Base-by-base conservation (phyloP, 2,888 invertebrate genomes). In the Alcis repandata region DNA sequence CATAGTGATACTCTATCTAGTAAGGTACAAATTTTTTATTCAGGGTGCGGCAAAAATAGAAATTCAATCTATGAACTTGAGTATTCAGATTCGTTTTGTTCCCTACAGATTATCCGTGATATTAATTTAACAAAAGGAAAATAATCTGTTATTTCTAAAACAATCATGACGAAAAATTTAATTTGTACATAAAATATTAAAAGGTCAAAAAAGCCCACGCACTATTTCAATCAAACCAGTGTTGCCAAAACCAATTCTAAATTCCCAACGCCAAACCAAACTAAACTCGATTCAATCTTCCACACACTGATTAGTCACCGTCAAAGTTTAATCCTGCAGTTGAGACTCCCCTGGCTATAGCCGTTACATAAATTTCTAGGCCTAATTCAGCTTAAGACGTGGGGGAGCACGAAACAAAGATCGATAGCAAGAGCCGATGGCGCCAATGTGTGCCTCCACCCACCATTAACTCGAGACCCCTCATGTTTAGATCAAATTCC, bases 391-490 rank as follows among this genome's bases (percentile, higher is more conserved):
- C 87, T 87, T 83, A 85, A 89, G 87, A 86, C 88, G 86, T 88
- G 83, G 87, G 92, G 90, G 92, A 91, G 86, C 87, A 61, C 60
- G 60, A 60, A 65, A 66, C 65, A 86, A 86, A 92, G 91, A 92
- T 92, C 92, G 90, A 92, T 92, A 92, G 90, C 89, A 86, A 88
- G 85, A 86, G 87, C 85, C 85, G 80, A 83, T 87, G 87, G 88
- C 89, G 88, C 86, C 87, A 84, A 86, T 89, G 88, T 87, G 85
- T 86, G 85, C 87, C 89, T 83, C 82, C 80, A 75, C 75, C 75
- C 70, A 69, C 89, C 90, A 87, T 80, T 82, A 68, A 75, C 79
- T 61, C 61, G 59, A 77, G 91, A 85, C 75, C 90, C 82, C 83
- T 83, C 80, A 76, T 79, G 83, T 84, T 85, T 77, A 79, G 78